Percentiles rank a stretch among this genome's conserved stretches.
phyloP scores from a whole-genome alignment of 2,888 invertebrate genomes.

The Metallyticus violacea region DNA sequence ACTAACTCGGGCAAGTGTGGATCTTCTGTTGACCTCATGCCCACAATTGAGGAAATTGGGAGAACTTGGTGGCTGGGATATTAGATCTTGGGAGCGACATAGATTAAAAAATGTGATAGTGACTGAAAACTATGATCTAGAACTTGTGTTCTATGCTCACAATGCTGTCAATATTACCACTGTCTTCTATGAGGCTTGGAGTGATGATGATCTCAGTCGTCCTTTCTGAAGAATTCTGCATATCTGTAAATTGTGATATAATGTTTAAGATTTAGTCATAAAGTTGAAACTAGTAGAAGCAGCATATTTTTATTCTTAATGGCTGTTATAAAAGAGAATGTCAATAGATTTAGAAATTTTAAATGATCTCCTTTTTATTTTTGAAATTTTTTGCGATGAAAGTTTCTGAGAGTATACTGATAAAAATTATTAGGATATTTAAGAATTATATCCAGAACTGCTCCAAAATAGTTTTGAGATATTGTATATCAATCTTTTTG shows the following conservation, averaged over 20 bases:
- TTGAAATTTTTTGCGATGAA: no score
- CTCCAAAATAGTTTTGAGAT: no score
- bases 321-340: background rate
- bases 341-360: no score
- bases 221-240: background rate
- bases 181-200: slow-evolving; percentile 12
- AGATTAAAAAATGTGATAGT: slow-evolving; percentile 23
- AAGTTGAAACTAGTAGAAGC: background rate
- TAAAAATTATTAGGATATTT: no score
- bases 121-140: slow-evolving; percentile 20
- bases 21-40: slow-evolving; percentile 24
- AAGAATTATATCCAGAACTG: no score
- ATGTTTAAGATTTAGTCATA: background rate
- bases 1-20: slow-evolving; percentile 23
- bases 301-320: background rate
- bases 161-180: slow-evolving; percentile 14
- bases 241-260: background rate
- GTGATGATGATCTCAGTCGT: background rate
- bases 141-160: slow-evolving; percentile 20
- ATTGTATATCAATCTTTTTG: no score
- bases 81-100: slow-evolving; percentile 30
- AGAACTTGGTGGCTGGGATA: slow-evolving; percentile 31
- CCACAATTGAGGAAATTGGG: slow-evolving; percentile 26
- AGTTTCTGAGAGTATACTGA: no score
- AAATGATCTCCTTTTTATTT: no score